Percentiles rank a stretch among this genome's conserved stretches.
These are phyloP conservation scores for Astyanax mexicanus DNA, from an alignment of 2,797 vertebrate genomes.

Conservation along the genomic window DNA sequence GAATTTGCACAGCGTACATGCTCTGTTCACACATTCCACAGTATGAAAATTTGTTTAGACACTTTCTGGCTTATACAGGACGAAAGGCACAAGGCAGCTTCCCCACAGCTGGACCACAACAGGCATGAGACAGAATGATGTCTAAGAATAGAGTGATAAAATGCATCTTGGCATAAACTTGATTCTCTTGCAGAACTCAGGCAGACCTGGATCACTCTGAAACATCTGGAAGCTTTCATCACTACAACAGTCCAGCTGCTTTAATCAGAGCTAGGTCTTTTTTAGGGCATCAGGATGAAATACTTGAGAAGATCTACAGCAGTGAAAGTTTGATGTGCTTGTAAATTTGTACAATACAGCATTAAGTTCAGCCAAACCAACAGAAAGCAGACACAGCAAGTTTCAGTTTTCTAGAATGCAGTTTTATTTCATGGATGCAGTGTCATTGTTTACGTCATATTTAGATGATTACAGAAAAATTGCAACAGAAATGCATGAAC, in stretches of 20 bases:
- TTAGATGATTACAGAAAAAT: conserved; percentile 12
- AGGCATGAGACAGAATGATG: conserved; percentile 42
- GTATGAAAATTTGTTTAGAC: conserved; percentile 8
- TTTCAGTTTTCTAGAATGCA: conserved; percentile 35
- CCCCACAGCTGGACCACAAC: conserved; percentile 23
- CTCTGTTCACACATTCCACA: not conserved
- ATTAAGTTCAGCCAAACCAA: not conserved
- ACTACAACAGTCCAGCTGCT: conserved; percentile 11
- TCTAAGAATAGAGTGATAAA: conserved; percentile 44
- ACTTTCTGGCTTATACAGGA: not conserved
- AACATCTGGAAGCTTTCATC: conserved; percentile 49
- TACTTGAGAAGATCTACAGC: not conserved
- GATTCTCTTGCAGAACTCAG: too few relatives aligned
- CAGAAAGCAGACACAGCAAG: too few relatives aligned
- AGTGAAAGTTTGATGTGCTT: too few relatives aligned
- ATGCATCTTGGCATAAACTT: conserved; percentile 41
- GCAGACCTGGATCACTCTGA: not conserved
- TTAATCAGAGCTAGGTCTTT: not conserved
- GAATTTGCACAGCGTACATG: not conserved
- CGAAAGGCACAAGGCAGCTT: conserved; percentile 17
- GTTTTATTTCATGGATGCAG: conserved; percentile 40
- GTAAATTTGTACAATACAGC: not conserved
- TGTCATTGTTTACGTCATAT: not conserved
- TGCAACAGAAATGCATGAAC: conserved; percentile 1
- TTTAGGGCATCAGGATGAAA: not conserved